Conservation (phyloP, 2,797 vertebrate species). For the Eptatretus atami region DNA sequence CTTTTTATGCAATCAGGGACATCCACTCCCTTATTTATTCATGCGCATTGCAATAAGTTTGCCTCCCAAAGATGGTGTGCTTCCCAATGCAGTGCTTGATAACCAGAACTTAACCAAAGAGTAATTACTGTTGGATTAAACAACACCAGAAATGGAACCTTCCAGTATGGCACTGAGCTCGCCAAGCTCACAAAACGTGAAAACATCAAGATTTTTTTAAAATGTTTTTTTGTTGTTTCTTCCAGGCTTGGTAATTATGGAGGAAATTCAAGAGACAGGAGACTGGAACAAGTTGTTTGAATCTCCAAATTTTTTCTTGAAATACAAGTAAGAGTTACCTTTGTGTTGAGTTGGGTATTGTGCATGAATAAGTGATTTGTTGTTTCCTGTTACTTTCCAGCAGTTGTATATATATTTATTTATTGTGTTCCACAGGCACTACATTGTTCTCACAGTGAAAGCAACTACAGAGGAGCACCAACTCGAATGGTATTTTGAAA, state of each 20-base stretch:
- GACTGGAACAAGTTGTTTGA: slow-evolving; percentile 75
- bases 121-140: too few species aligned
- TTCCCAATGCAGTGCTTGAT: too few species aligned
- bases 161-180: slow-evolving; percentile 12
- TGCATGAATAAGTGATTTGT: not conserved
- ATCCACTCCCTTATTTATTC: too few species aligned
- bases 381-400: not conserved
- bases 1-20: too few species aligned
- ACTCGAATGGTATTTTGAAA: not conserved
- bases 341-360: slow-evolving; percentile 8
- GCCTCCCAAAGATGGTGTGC: too few species aligned
- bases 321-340: slow-evolving; percentile 82
- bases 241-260: slow-evolving; percentile 44
- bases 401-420: not conserved
- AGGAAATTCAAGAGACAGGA: slow-evolving; percentile 54
- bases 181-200: too few species aligned
- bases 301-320: slow-evolving; percentile 64
- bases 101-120: too few species aligned
- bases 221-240: slow-evolving; percentile 9
- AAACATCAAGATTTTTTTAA: too few species aligned
- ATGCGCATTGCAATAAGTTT: too few species aligned
- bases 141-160: slow-evolving; percentile 10
- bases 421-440: not conserved
- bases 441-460: slow-evolving; percentile 4
- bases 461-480: slow-evolving; percentile 1